These are phyloP conservation scores for Potorous gilbertii DNA, from an alignment of 2,797 vertebrate species.

Conservation along the genomic window DNA sequence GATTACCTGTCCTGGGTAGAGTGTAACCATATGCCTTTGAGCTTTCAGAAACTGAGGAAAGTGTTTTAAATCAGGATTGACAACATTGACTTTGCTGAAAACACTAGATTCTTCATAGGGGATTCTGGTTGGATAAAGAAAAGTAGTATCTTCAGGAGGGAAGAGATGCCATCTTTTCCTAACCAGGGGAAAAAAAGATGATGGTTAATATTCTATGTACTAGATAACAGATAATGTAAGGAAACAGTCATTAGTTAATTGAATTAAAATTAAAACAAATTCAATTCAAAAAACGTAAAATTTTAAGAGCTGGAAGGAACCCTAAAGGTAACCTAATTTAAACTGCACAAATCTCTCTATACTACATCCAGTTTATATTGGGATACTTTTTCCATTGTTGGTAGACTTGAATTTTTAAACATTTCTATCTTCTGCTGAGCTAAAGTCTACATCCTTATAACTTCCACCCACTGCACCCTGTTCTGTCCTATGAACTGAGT, in stretches of 20 bases:
- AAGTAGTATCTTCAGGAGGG: slow-evolving; percentile 90
- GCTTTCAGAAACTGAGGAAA: slow-evolving; percentile 89
- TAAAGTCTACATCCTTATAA: neutral
- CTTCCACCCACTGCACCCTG: neutral
- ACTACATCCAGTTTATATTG: neutral
- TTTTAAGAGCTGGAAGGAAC: neutral
- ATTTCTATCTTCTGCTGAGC: slow-evolving; percentile 1
- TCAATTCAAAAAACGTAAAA: neutral
- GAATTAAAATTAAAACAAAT: slow-evolving; percentile 54
- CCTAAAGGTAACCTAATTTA: neutral
- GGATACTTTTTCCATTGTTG: neutral
- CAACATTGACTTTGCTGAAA: slow-evolving; percentile 93
- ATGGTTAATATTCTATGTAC: slow-evolving; percentile 67
- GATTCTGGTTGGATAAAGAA: slow-evolving; percentile 95
- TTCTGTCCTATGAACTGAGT: neutral
- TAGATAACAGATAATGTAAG: slow-evolving; percentile 65
- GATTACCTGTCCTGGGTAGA: slow-evolving; percentile 94
- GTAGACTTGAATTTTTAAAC: neutral
- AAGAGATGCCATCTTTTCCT: slow-evolving; percentile 98
- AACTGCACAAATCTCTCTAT: neutral
- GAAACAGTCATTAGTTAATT: slow-evolving; percentile 58
- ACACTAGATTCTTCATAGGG: slow-evolving; percentile 98
- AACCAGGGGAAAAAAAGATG: slow-evolving; percentile 66
- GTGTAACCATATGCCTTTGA: slow-evolving; percentile 87
- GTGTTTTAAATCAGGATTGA: slow-evolving; percentile 88